A percentile compares a stretch with the other conserved stretches of the same genome.
These are phyloP conservation scores for Candoia aspera DNA, from an alignment of 2,113 vertebrate genomes.

Conservation along the genomic window DNA sequence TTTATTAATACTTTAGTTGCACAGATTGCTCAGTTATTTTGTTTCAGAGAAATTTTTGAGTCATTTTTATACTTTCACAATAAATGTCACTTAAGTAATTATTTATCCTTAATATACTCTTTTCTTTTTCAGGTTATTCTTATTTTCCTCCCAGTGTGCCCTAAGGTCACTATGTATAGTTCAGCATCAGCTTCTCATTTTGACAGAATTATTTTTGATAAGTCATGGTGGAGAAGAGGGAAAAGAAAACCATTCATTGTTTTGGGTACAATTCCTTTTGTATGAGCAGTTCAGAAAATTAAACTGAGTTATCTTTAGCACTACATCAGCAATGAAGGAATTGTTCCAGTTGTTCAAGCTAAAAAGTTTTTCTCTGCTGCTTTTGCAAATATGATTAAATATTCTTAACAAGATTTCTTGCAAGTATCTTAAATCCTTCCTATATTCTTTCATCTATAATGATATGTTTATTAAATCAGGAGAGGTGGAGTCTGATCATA, in stretches of 20 bases:
- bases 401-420: constrained; percentile 45
- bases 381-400: constrained; percentile 58
- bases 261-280: constrained; percentile 64
- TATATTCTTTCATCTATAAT: background rate
- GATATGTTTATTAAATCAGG: background rate
- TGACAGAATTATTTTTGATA: constrained; percentile 22
- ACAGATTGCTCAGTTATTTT: constrained; percentile 14
- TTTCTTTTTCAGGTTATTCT: background rate
- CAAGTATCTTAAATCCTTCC: background rate
- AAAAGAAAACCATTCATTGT: constrained; percentile 39
- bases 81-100: constrained; percentile 14
- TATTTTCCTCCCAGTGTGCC: constrained; percentile 22
- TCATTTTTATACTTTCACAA: constrained; percentile 32
- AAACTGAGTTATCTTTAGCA: constrained; percentile 48
- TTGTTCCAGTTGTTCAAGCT: constrained; percentile 61
- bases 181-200: constrained; percentile 41
- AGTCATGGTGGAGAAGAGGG: background rate
- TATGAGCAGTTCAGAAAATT: constrained; percentile 59
- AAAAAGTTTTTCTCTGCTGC: constrained; percentile 42
- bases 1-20: constrained; percentile 35
- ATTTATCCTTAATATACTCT: constrained; percentile 24
- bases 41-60: constrained; percentile 36
- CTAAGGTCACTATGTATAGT: background rate
- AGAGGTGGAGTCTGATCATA: background rate
- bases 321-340: constrained; percentile 58